Evolutionary conservation across 2,888 invertebrate genomes (phyloP), one percentile per base, ranked within the genome.

Genomic region (Diloba caeruleocephala): DNA sequence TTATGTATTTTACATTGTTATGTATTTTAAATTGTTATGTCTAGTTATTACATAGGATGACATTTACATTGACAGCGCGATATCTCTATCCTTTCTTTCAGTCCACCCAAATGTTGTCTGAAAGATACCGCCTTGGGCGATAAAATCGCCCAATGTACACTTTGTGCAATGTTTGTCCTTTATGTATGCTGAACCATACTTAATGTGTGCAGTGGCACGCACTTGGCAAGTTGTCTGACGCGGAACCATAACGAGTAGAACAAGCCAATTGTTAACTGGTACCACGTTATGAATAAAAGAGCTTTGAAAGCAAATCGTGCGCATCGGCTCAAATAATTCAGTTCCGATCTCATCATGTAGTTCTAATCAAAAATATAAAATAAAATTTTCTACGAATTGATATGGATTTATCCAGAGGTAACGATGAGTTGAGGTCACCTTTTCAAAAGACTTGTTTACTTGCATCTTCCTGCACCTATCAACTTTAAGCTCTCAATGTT

Each of bases 381-480:
- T 60, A 75, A 76, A 71, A 70, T 57, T 74, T 77, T 72, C 71
- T 68, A 64, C 68, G 71, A 78, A 77, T 46, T 57, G 55, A 63
- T 59, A 61, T 62, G 60, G 67, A 72, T 60, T 74, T 71, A 78
- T 79, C 78, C 51, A 50, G 34, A 50, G 19, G 21, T 23, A 38
- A 72, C 59, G 63, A 70, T 54, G 67, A 68, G 61, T 50, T 76
- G 77, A 85, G 85, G 85, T 70, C 81, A 66, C 51, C 65, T 78
- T 73, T 76, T 79, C 67, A 82, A 82, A 77, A 79, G 65, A 53
- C 43, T 41, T 58, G 39, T 71, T 61, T 60, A 51, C 58, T 41
- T 32, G 43, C 42, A 48, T 77, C 76, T 78, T 79, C 78, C 78
- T 78, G 71, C 39, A 66, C 55, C n/a, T n/a, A n/a, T n/a, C 33